Evolutionary conservation across 2,888 invertebrate genomes (phyloP), one percentile per base, ranked within the genome.

Genomic region (Odontocolon sp.): DNA sequence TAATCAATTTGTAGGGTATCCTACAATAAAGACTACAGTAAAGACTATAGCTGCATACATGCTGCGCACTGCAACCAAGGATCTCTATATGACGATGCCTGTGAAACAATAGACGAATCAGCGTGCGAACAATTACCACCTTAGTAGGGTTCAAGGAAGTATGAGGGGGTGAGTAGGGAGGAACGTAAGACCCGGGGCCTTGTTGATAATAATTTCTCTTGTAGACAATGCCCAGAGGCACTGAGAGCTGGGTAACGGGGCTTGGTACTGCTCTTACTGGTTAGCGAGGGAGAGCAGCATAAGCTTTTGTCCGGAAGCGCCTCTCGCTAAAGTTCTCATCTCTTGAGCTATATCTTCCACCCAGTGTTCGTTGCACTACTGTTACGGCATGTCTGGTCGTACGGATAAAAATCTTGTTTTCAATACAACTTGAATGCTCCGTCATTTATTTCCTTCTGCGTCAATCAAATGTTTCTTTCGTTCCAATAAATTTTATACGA

Each of bases 261-360:
- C 76, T 61, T 56, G 64, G 47, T 31, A 50, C 50, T 56, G 54
- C 33, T 42, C 21, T 38, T 45, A 50, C 59, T 61, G 45, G 33
- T 59, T 23, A 63, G 69, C 63, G 67, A 74, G 71, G 76, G 71
- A 64, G 76, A 42, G 64, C 71, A 68, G 68, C n/a, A n/a, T 80
- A 82, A 83, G 84, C 85, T 83, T 85, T 86, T 81, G 85, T 84
- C 82, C 61, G 74, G 73, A 83, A 84, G 78, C 85, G 85, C 82
- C 81, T 81, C 69, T 72, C 54, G 73, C 71, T 72, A 68, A 69
- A 77, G 54, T 68, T 72, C 73, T 40, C 68, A 73, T 36, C 78
- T 75, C 40, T 36, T 16, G 47, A 61, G 26, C 47, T 21, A 31
- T 52, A 31, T 67, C 45, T 71, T 61, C 61, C 67, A 71, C 71